Conservation (phyloP, 2,113 vertebrate species). For the Perognathus longimembris region DNA sequence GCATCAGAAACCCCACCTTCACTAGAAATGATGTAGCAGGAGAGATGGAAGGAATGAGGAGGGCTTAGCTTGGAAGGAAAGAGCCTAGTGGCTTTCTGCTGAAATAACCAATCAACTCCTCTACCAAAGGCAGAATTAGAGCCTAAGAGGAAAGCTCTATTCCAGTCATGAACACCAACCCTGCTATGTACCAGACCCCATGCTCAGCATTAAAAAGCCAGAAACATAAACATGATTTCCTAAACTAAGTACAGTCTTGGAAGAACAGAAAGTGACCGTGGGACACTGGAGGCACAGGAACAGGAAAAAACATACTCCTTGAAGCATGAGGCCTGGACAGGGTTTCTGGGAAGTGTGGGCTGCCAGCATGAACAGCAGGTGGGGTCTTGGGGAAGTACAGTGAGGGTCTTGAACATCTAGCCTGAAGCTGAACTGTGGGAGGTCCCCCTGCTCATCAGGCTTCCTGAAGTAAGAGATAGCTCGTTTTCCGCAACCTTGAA, state of each 20-base stretch:
- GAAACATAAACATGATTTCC: not conserved
- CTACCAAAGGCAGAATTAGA: not conserved
- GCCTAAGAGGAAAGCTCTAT: not conserved
- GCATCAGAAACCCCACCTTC: not conserved
- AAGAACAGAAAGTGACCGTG: not conserved
- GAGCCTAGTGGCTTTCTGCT: not conserved
- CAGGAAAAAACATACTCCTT: not conserved
- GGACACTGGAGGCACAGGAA: not conserved
- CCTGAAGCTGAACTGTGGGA: not conserved
- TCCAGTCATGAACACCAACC: not conserved
- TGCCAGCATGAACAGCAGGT: not conserved
- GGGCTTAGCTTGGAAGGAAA: not conserved
- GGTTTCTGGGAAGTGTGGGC: not conserved
- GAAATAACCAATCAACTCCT: not conserved
- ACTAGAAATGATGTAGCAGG: not conserved
- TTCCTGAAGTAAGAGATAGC: conserved; percentile 7
- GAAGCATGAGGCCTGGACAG: fast-evolving
- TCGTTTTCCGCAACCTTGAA: conserved; percentile 55
- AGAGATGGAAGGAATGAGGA: not conserved
- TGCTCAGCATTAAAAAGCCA: no score
- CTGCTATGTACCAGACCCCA: not conserved
- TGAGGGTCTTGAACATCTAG: not conserved
- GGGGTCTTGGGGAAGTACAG: not conserved
- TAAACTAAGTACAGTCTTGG: not conserved
- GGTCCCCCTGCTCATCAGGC: not conserved